Percentiles rank a stretch among this genome's conserved stretches.
Evolutionary conservation across 2,888 invertebrate species (phyloP).

Genomic region (Nomada hirtipes): DNA sequence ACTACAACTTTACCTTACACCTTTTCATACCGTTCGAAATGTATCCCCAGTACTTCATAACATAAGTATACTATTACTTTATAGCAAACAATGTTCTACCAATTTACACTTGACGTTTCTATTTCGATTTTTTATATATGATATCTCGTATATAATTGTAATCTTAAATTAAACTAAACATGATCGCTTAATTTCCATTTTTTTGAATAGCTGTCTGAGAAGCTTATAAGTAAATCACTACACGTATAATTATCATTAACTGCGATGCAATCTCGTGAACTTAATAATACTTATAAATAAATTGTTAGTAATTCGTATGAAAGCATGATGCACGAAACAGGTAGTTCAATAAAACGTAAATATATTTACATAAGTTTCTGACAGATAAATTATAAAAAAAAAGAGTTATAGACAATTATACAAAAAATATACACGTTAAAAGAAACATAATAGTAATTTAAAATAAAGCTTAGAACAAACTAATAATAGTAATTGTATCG

Average conservation of each 20-base stretch:
- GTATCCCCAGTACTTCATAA: constrained; percentile 13
- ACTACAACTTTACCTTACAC: constrained; percentile 12
- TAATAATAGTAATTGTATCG: constrained; percentile 33
- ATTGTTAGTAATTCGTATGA: constrained; percentile 36
- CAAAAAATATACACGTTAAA: constrained; percentile 77
- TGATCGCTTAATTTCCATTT: background rate
- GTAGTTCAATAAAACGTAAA: constrained; percentile 52
- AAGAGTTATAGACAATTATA: constrained; percentile 75
- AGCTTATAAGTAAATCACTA: constrained; percentile 31
- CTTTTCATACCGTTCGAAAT: constrained; percentile 11
- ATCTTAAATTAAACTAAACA: constrained; percentile 14
- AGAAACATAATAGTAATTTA: constrained; percentile 46
- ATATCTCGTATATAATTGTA: constrained; percentile 18
- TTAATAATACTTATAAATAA: constrained; percentile 52
- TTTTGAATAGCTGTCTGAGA: background rate
- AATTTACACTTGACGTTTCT: constrained; percentile 16
- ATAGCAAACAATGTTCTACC: constrained; percentile 12
- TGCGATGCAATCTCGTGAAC: constrained; percentile 17
- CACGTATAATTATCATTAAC: constrained; percentile 27
- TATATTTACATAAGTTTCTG: constrained; percentile 66
- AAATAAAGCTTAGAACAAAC: constrained; percentile 34
- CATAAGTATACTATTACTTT: constrained; percentile 9
- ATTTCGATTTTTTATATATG: constrained; percentile 4
- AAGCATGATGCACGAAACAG: constrained; percentile 44
- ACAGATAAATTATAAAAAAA: constrained; percentile 75